Percentiles rank a stretch among this genome's conserved stretches.
Conservation (phyloP, 2,113 vertebrate species). For the Micronycteris hirsuta region DNA sequence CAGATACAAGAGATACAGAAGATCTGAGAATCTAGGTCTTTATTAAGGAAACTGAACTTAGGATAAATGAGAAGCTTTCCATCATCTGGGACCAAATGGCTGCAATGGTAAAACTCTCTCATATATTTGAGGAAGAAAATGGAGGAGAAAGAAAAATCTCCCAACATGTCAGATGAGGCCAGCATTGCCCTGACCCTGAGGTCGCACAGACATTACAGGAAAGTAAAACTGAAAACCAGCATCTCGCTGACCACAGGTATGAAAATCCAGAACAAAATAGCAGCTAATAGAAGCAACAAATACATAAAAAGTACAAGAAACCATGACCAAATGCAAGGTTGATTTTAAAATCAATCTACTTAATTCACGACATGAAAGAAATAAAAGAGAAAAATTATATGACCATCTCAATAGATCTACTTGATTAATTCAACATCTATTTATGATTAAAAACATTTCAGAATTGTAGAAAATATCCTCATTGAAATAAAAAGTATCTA, state of each 20-base stretch:
- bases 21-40: not conserved
- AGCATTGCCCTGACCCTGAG: not conserved
- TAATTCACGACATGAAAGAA: not conserved
- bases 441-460: not conserved
- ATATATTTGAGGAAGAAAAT: not conserved
- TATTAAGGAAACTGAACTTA: not conserved
- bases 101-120: not conserved
- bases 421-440: not conserved
- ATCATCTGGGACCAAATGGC: not conserved
- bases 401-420: not conserved
- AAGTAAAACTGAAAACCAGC: not conserved
- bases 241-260: not conserved
- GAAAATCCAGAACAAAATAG: not conserved
- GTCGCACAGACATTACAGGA: not conserved
- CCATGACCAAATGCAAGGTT: not conserved
- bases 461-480: not conserved
- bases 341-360: not conserved
- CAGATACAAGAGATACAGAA: not conserved
- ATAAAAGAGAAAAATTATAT: not conserved
- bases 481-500: not conserved
- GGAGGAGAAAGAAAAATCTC: not conserved
- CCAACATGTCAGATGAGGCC: not conserved
- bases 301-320: not conserved
- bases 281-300: not conserved
- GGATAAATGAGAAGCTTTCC: not conserved